Evolutionary conservation across 2,888 invertebrate species (phyloP).

Genomic region (Habrosyne pyritoides): DNA sequence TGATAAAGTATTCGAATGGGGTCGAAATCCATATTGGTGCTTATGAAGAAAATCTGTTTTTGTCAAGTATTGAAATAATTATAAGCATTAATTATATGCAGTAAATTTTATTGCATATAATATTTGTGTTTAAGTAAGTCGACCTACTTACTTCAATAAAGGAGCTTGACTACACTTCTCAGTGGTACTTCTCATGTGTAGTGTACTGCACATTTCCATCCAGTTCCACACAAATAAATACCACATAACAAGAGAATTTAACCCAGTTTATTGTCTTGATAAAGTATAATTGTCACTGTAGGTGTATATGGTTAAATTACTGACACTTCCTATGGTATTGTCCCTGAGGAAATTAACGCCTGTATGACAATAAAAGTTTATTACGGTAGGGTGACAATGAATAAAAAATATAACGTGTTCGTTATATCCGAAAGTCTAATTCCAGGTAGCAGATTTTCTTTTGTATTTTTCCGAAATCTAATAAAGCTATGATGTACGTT

Average conservation of each 20-base stretch:
- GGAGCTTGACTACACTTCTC: not conserved
- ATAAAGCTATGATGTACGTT: too few species aligned
- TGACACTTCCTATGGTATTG: conserved; percentile 30
- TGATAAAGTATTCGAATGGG: too few species aligned
- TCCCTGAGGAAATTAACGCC: conserved; percentile 55
- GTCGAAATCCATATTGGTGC: too few species aligned
- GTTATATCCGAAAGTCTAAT: not conserved
- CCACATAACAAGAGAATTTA: not conserved
- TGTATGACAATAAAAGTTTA: conserved; percentile 45
- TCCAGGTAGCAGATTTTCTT: not conserved
- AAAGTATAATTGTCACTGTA: conserved; percentile 16
- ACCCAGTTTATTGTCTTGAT: not conserved
- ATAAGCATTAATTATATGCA: too few species aligned
- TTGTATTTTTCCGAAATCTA: not conserved
- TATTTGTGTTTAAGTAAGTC: too few species aligned
- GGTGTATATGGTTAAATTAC: conserved; percentile 33
- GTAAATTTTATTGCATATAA: too few species aligned
- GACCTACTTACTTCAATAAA: not conserved
- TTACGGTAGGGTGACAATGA: conserved; percentile 34
- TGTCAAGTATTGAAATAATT: too few species aligned
- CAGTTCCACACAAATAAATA: not conserved
- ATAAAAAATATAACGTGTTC: conserved; percentile 26
- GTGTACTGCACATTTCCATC: not conserved
- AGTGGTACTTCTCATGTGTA: not conserved
- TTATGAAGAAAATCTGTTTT: too few species aligned